Evolutionary conservation across 2,797 vertebrate genomes (phyloP).

Genomic region (Phoeniculus purpureus): DNA sequence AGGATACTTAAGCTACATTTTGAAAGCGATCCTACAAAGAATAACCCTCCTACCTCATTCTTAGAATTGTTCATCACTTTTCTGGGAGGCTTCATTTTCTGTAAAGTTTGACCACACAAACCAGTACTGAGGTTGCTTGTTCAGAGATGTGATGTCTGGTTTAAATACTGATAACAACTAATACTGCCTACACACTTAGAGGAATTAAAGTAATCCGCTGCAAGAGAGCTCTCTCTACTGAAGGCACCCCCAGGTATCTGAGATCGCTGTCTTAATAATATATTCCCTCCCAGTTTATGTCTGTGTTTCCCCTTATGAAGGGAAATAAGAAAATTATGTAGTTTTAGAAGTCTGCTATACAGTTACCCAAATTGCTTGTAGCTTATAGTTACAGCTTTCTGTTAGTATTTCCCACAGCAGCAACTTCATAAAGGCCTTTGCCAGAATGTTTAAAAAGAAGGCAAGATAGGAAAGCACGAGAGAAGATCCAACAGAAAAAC

Average conservation of each 20-base stretch:
- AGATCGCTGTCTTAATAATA: background rate
- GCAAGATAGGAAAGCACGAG: slow-evolving; percentile 5
- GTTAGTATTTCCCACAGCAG: slow-evolving; percentile 10
- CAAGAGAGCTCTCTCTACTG: background rate
- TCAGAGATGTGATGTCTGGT: slow-evolving; percentile 36
- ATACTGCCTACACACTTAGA: background rate
- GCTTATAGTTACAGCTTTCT: background rate
- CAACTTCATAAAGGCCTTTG: slow-evolving; percentile 12
- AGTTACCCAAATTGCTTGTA: background rate
- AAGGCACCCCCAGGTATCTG: background rate
- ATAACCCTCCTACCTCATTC: slow-evolving; percentile 66
- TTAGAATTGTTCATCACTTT: slow-evolving; percentile 70
- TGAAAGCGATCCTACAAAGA: slow-evolving; percentile 52
- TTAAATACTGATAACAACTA: slow-evolving; percentile 39
- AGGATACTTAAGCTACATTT: slow-evolving; percentile 39
- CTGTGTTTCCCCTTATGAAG: background rate
- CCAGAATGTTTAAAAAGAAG: slow-evolving; percentile 33
- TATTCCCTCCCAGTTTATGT: background rate
- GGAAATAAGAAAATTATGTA: background rate
- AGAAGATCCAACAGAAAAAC: background rate
- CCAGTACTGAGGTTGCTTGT: slow-evolving; percentile 61
- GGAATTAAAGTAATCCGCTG: background rate
- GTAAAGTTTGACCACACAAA: slow-evolving; percentile 71
- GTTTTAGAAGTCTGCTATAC: background rate
- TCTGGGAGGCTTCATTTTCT: slow-evolving; percentile 67